Percentiles rank a stretch among this genome's conserved stretches.
These are phyloP conservation scores for Drosophila orosa DNA, from an alignment of 1,140 invertebrate species.

Conservation along the genomic window DNA sequence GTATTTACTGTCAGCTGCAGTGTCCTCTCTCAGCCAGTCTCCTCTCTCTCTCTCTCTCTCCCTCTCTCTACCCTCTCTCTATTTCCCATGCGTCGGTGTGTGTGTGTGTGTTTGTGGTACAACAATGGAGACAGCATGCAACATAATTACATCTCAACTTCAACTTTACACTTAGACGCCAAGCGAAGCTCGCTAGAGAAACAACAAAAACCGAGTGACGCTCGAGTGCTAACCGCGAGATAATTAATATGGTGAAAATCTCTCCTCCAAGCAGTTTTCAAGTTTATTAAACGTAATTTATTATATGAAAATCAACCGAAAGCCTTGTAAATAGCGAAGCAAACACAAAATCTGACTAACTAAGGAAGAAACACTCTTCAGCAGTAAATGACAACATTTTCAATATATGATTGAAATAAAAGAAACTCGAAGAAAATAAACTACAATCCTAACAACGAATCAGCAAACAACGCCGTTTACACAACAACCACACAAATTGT, in stretches of 20 bases:
- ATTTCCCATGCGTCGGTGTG: not conserved
- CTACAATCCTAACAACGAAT: constrained; percentile 69
- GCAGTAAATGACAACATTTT: constrained; percentile 36
- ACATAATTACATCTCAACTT: constrained; percentile 69
- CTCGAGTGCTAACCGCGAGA: constrained; percentile 8
- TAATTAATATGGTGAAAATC: constrained; percentile 8
- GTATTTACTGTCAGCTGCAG: constrained; percentile 53
- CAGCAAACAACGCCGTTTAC: constrained; percentile 77
- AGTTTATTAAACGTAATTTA: constrained; percentile 25
- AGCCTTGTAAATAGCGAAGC: constrained; percentile 55
- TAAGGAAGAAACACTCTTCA: constrained; percentile 13
- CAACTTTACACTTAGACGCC: constrained; percentile 57
- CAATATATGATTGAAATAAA: constrained; percentile 26
- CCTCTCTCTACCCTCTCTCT: not conserved
- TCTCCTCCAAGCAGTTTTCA: constrained; percentile 31
- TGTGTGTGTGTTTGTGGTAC: constrained; percentile 27
- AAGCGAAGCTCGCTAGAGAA: constrained; percentile 59
- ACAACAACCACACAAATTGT: constrained; percentile 32
- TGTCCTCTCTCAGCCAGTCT: constrained; percentile 16
- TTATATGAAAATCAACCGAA: constrained; percentile 17
- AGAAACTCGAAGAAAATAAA: constrained; percentile 25
- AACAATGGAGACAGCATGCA: constrained; percentile 57
- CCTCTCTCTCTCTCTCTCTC: not conserved
- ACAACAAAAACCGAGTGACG: constrained; percentile 33
- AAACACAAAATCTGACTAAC: constrained; percentile 12